Conservation (phyloP, 2,888 invertebrate species). For the Sipha maydis region DNA sequence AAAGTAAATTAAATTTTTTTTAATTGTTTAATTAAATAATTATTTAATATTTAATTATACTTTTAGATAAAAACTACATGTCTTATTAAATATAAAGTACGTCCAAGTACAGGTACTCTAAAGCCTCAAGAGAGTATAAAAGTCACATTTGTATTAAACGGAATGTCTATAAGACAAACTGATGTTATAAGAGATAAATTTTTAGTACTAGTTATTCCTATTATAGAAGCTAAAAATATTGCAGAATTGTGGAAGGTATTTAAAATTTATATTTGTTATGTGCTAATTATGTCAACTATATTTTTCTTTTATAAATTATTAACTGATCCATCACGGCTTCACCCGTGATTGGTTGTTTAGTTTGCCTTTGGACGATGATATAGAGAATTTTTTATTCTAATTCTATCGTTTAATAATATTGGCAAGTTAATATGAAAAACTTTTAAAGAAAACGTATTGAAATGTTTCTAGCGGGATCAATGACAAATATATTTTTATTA, state of each 20-base stretch:
- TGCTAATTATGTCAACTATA: background rate
- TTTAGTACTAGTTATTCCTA: conserved; percentile 83
- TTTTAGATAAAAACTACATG: conserved; percentile 93
- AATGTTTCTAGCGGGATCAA: too few relatives aligned
- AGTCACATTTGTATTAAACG: conserved; percentile 81
- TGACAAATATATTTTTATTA: too few relatives aligned
- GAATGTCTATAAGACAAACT: conserved; percentile 73
- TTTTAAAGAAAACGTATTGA: too few relatives aligned
- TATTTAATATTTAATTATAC: conserved; percentile 46
- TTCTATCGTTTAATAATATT: too few relatives aligned
- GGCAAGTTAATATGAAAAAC: too few relatives aligned
- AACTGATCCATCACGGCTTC: too few relatives aligned
- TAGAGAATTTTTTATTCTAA: too few relatives aligned
- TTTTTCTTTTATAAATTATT: background rate
- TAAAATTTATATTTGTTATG: conserved; percentile 7
- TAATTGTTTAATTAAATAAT: conserved; percentile 18
- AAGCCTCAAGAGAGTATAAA: conserved; percentile 74
- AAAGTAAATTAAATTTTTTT: conserved; percentile 28
- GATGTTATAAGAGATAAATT: conserved; percentile 85
- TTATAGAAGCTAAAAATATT: conserved; percentile 74
- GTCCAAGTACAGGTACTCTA: conserved; percentile 85
- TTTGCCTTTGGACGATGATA: too few relatives aligned
- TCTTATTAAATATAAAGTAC: conserved; percentile 93
- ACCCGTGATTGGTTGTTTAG: too few relatives aligned
- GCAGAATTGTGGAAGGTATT: conserved; percentile 79